Percentiles rank a stretch among this genome's conserved stretches.
Conservation (phyloP, 2,888 invertebrate species). For the Ennomos fuscantarius region DNA sequence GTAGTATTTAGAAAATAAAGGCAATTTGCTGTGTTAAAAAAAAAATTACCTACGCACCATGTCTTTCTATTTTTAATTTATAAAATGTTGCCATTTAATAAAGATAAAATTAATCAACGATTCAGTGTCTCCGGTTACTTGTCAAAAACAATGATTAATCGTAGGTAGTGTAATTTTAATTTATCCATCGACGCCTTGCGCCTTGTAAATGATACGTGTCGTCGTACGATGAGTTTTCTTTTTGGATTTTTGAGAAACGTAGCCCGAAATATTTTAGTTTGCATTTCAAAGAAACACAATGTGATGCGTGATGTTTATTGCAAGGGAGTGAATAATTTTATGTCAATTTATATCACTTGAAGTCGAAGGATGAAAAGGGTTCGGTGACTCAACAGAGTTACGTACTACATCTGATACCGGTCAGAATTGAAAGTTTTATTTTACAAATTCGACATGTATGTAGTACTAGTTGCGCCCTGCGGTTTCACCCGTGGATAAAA, state of each 20-base stretch:
- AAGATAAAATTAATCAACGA: constrained; percentile 9
- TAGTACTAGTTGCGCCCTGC: too few species aligned
- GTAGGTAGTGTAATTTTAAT: constrained; percentile 14
- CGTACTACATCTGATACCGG: constrained; percentile 26
- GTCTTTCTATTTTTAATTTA: too few species aligned
- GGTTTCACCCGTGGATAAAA: too few species aligned
- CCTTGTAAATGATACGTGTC: constrained; percentile 18
- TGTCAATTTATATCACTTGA: constrained; percentile 41
- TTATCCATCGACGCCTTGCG: constrained; percentile 23
- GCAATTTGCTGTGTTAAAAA: too few species aligned
- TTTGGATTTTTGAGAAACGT: constrained; percentile 13
- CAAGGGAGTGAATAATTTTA: constrained; percentile 36
- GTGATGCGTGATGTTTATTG: constrained; percentile 15
- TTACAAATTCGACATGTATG: constrained; percentile 8
- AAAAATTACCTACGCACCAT: too few species aligned
- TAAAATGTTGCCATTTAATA: background rate
- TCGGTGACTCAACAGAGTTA: constrained; percentile 40
- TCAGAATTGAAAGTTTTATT: constrained; percentile 18
- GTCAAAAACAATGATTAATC: constrained; percentile 21
- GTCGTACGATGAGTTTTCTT: constrained; percentile 13
- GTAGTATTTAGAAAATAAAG: too few species aligned
- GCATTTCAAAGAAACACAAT: constrained; percentile 16
- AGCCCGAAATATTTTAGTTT: constrained; percentile 18
- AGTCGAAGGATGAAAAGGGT: constrained; percentile 50
- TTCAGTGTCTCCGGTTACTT: constrained; percentile 7